Evolutionary conservation across 2,888 invertebrate species (phyloP).

Genomic region (Amiota mariae): DNA sequence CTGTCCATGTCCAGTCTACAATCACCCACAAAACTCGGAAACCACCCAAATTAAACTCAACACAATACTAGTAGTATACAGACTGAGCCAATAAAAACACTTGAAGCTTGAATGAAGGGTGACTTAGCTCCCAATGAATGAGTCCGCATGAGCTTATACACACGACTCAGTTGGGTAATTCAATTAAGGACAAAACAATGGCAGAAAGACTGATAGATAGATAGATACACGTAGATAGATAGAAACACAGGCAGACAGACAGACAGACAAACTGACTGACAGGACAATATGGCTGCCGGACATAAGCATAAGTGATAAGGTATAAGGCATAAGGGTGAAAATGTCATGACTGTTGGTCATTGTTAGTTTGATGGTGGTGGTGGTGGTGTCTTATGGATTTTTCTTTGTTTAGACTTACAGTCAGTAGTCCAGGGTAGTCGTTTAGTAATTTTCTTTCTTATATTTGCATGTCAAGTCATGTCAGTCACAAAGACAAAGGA

Average conservation of each 20-base stretch:
- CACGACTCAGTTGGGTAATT: conserved; percentile 53
- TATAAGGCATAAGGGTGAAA: neutral
- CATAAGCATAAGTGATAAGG: neutral
- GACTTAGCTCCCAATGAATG: conserved; percentile 57
- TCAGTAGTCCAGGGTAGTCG: too few species aligned
- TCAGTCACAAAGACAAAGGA: conserved; percentile 2
- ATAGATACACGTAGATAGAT: neutral
- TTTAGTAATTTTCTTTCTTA: conserved; percentile 2
- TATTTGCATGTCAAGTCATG: neutral
- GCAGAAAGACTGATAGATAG: neutral
- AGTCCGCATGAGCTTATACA: conserved; percentile 57
- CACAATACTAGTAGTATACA: neutral
- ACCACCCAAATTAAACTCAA: conserved; percentile 43
- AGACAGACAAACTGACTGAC: neutral
- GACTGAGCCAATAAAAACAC: conserved; percentile 65
- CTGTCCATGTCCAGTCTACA: too few species aligned
- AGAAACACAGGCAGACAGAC: neutral
- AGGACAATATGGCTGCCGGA: neutral
- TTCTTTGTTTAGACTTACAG: conserved; percentile 13
- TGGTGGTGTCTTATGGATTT: conserved; percentile 20
- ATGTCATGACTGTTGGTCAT: neutral
- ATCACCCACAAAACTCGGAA: conserved; percentile 22
- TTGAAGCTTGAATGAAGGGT: conserved; percentile 65
- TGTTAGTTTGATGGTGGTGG: neutral
- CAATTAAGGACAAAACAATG: conserved; percentile 46